phyloP scores from a whole-genome alignment of 2,113 vertebrate genomes.

The Smithornis capensis region DNA sequence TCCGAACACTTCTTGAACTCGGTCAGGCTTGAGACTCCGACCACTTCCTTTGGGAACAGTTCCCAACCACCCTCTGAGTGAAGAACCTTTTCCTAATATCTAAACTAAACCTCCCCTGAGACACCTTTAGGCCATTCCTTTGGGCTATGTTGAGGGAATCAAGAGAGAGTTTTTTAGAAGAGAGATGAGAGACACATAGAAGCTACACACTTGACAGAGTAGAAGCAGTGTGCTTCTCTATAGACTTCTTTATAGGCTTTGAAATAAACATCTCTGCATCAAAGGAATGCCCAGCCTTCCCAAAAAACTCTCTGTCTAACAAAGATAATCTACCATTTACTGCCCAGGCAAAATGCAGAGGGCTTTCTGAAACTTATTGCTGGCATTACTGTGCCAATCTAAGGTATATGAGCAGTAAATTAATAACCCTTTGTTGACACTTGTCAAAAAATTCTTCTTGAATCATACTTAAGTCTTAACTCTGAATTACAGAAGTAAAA shows the following conservation, averaged over 20 bases:
- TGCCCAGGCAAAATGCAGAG: neutral
- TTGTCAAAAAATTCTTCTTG: neutral
- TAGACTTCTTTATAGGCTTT: neutral
- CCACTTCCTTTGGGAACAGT: neutral
- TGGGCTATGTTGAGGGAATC: neutral
- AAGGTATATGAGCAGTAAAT: neutral
- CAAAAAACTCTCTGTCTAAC: neutral
- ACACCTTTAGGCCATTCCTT: neutral
- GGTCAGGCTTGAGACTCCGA: neutral
- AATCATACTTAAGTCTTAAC: neutral
- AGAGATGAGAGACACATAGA: neutral
- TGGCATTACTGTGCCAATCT: fast-evolving
- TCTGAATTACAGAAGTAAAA: neutral
- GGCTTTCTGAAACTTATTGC: neutral
- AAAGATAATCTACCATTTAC: neutral
- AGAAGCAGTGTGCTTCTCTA: neutral
- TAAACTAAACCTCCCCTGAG: neutral
- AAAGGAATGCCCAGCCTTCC: neutral
- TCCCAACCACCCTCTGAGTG: neutral
- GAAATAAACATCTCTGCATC: neutral
- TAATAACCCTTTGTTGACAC: neutral
- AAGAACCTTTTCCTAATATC: neutral
- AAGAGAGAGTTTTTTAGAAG: neutral
- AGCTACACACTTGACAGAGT: neutral
- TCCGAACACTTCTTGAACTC: neutral